Base-by-base conservation (phyloP, 2,797 vertebrate species). In the Phoebastria nigripes region DNA sequence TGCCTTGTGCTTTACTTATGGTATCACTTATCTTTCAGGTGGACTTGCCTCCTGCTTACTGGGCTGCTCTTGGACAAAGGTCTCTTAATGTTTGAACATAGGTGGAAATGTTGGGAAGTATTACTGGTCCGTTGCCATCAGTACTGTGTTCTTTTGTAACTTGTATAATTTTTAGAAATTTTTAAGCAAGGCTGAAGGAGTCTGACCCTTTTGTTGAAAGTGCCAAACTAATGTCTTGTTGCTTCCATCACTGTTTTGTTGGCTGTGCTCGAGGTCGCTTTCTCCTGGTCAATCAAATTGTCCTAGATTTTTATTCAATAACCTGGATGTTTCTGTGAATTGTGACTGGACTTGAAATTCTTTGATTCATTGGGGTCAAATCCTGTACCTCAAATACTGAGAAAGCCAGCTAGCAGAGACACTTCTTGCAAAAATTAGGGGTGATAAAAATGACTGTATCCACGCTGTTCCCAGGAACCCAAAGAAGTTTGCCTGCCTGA, bases 261-360 rank as follows among this genome's bases (percentile, higher is more conserved):
- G 35, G 1, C 11, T 44, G 17, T 66, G 31, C 15, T 87, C 0
- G 0, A 79, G 19, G 12, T 49, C 3, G 1, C 5, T 82, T 77
- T 82, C 55, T 86, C 56, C 26, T n/a, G 12, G 18, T 55, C 33
- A 41, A 2, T 28, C 44, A 67, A 41, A 42, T 39, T 55, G 26
- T 83, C 51, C 41, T 54, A 33, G 46, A 59, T 41, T 85, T 51
- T 89, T 69, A 49, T 17, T 54, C 15, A 65, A 7, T 62, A 59
- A 73, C 6, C 13, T 54, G 26, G 2, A 46, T n/a, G 24, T 69
- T 90, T 82, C 22, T 58, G 29, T 84, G 58, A 79, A 37, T 37
- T 87, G 31, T 70, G 47, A 16, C 42, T 55, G n/a, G 28, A 42
- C 41, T 79, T 89, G 42, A 83, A 89, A 80, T 87, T 79, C 17